A percentile compares a stretch with the other conserved stretches of the same genome.
Evolutionary conservation across 2,797 vertebrate species (phyloP).

Genomic region (Cynodonichthys magdalenae): DNA sequence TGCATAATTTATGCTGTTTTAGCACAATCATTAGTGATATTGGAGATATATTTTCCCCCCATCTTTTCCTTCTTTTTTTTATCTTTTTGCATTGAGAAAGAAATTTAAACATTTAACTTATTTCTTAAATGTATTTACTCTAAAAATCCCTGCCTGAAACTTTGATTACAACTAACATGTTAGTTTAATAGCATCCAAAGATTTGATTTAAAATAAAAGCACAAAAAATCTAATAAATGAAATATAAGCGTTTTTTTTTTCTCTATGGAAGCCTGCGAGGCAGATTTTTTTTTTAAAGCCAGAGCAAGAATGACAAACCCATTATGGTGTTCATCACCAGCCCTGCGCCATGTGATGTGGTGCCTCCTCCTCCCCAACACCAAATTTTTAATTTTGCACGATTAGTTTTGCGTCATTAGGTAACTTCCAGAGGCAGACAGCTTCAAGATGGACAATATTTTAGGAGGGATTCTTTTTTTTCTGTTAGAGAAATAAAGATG

Average conservation of each 20-base stretch:
- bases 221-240: conserved; percentile 84
- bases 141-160: conserved; percentile 84
- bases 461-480: conserved; percentile 64
- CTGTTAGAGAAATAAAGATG: conserved; percentile 3
- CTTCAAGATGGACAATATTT: conserved; percentile 91
- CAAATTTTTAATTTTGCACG: conserved; percentile 99
- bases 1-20: conserved; percentile 99
- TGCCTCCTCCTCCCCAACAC: conserved; percentile 78
- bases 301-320: conserved; percentile 88
- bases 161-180: conserved; percentile 87
- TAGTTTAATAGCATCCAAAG: conserved; percentile 90
- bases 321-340: conserved; percentile 93
- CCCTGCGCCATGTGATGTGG: conserved; percentile 89
- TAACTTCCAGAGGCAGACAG: conserved; percentile 90
- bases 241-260: conserved; percentile 83
- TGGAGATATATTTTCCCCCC: conserved; percentile 90
- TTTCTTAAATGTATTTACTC: conserved; percentile 91
- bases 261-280: conserved; percentile 89
- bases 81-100: conserved; percentile 88
- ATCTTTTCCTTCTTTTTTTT: conserved; percentile 38
- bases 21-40: conserved; percentile 99
- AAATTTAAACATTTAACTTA: conserved; percentile 89
- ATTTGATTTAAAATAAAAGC: conserved; percentile 86
- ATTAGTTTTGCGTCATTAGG: conserved; percentile 99
- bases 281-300: conserved; percentile 91